Evolutionary conservation across 2,113 vertebrate genomes (phyloP), one percentile per base, ranked within the genome.

Genomic region (Ameiurus melas): DNA sequence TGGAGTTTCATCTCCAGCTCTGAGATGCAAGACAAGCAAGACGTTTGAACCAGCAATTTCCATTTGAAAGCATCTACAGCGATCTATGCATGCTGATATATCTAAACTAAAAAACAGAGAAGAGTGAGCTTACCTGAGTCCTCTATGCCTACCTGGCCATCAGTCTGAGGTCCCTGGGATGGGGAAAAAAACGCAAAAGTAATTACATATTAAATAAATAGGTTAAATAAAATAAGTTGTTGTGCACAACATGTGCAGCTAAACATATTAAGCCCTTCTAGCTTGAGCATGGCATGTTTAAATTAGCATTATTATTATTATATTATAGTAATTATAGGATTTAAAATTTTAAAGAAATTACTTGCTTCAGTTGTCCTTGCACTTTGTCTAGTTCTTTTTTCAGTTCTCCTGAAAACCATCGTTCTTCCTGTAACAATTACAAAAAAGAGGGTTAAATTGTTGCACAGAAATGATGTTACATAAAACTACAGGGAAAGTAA

Each of bases 351-450:
- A 96, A 96, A 96, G 93, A 92, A 97, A 97, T 99, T 99, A 99
- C 98, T 97, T 99, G 98, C 96, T 99, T 98, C 93, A 94, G 97
- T 86, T 98, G 97, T 94, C 97, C 97, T 96, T 99, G 98, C 90
- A 97, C 97, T 96, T 97, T 99, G 93, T 99, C 98, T 94, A 99
- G 94, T 94, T 99, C 98, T 92, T 99, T 99, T 95, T 99, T 99
- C 92, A 99, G 94, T 93, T 99, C 98, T 93, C 97, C 98, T 91
- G 98, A 98, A 93, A 98, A 99, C 98, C 98, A 99, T 88, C 96
- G 96, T 94, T 99, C 98, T 94, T 99, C 98, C 98, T 99, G 89
- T 86, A 27, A 87, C 14, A 85, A 4, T 89, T 6, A 88, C 1
- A 86, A 53, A 71, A 19, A 58, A 70, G 19, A 77, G n/a, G 43